phyloP scores from a whole-genome alignment of 2,113 vertebrate genomes.

The Cyprinodon tularosa region DNA sequence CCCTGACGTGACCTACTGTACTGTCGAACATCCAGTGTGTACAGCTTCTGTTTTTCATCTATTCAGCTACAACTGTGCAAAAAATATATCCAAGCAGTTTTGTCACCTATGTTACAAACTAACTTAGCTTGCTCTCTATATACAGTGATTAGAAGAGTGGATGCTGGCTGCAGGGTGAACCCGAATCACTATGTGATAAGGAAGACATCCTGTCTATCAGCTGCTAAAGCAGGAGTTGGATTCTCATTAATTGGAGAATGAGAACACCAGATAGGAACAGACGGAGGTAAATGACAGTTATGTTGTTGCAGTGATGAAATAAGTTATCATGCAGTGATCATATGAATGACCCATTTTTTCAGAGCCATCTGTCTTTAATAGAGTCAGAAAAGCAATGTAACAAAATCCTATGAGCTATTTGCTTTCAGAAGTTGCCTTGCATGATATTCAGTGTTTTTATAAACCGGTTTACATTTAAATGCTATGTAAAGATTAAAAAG shows the following conservation, averaged over 20 bases:
- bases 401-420: background rate
- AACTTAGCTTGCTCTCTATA: background rate
- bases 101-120: background rate
- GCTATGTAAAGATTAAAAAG: too few relatives aligned
- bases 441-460: background rate
- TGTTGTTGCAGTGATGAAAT: background rate
- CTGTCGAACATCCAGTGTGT: too few relatives aligned
- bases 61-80: too few relatives aligned
- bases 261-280: conserved; percentile 7
- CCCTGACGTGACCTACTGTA: too few relatives aligned
- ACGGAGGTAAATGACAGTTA: background rate
- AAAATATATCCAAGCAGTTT: background rate
- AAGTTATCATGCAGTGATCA: conserved; percentile 1
- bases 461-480: background rate
- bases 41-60: too few relatives aligned
- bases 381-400: background rate
- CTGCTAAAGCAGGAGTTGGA: background rate
- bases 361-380: background rate
- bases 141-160: too few relatives aligned
- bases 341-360: background rate
- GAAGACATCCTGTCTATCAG: conserved; percentile 3
- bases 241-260: background rate
- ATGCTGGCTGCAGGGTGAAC: background rate
- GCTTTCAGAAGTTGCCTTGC: background rate
- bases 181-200: background rate